Conservation (phyloP, 2,113 vertebrate genomes). For the Sphyrna mokarran region DNA sequence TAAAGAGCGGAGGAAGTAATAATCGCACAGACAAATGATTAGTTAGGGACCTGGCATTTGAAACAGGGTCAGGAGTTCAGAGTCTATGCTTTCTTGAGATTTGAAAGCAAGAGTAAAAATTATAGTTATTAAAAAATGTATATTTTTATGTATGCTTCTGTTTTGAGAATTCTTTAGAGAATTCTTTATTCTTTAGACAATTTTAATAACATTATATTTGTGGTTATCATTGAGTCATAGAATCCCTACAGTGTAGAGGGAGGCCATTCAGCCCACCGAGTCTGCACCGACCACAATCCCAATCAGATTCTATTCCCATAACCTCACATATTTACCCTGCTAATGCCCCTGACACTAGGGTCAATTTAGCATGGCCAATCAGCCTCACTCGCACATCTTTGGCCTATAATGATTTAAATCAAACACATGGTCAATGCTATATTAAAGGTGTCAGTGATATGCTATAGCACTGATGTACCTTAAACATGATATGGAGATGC, state of each 20-base stretch:
- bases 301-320: too few species aligned
- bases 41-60: background rate
- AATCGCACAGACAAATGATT: background rate
- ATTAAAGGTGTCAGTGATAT: background rate
- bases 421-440: background rate
- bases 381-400: too few species aligned
- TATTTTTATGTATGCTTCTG: background rate
- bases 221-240: background rate
- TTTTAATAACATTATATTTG: background rate
- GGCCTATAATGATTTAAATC: background rate
- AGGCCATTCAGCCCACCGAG: too few species aligned
- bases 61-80: background rate
- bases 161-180: too few species aligned
- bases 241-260: too few species aligned
- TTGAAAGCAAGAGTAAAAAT: background rate
- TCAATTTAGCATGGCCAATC: too few species aligned
- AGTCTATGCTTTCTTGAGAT: background rate
- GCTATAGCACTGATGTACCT: background rate
- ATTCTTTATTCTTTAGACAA: background rate
- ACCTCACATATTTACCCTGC: too few species aligned
- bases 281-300: too few species aligned
- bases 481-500: too few species aligned
- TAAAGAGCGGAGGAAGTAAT: background rate
- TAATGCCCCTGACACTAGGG: too few species aligned
- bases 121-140: background rate